Base-by-base conservation (phyloP, 2,113 vertebrate genomes). In the Mormyrus iriodes region DNA sequence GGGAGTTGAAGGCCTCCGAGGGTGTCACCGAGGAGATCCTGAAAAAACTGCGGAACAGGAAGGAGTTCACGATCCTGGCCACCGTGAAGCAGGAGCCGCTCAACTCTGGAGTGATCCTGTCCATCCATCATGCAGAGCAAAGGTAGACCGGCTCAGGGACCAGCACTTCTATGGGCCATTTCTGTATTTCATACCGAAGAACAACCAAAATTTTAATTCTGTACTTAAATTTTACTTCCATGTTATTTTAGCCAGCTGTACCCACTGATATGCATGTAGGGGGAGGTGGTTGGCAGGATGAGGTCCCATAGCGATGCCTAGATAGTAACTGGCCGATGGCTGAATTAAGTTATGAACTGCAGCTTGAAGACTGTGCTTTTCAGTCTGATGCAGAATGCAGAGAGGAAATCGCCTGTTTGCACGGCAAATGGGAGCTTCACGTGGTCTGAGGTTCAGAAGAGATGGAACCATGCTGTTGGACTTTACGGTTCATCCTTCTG, bases 71-170 rank as follows among this genome's bases (percentile, higher is more conserved):
- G 44, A 92, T 99, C 91, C 93, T 98, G 93, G 97, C 95, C 89
- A 99, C 97, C 10, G 93, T 99, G 91, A 99, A 97, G 94, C 98
- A 99, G 94, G 95, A 95, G 39, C 96, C 90, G 86, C 96, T 99
- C 92, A 99, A 99, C 95, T 99, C 98, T 13, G 98, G 98, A 89
- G 97, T 98, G 91, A 97, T 99, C 92, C 93, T 99, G 85, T 99
- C 98, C 90, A 94, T 99, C 92, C 98, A 99, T 92, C 97, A 97
- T 87, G 95, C 97, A 91, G 97, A 99, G 92, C 96, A 97, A 92
- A 98, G 98, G 98, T 99, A 92, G 92, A 91, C 89, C 19, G 48
- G 12, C 44, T n/a, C 65, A 15, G 7, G 2, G n/a, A 76, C n/a
- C 0, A 19, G 21, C 21, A 8, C 48, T 42, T 3, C 9, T 8